Base-by-base conservation (phyloP, 2,113 vertebrate genomes). In the Herpetotheres cachinnans region DNA sequence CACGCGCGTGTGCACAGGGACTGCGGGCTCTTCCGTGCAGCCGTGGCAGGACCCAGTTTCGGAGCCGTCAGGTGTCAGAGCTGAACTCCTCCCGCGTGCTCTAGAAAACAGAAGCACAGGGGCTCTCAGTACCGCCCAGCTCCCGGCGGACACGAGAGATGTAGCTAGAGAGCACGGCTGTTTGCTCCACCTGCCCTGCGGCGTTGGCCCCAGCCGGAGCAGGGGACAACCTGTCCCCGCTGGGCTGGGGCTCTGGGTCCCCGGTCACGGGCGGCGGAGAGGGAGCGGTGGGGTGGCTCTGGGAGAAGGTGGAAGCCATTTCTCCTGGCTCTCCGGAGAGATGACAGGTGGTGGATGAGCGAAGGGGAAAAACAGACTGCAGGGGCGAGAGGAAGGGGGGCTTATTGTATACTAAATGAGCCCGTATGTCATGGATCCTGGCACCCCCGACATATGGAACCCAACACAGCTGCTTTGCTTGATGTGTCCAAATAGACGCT, bases 341-440 rank as follows among this genome's bases (percentile, higher is more conserved):
- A 76, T 82, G 97, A 62, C 97, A 97, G 97, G 93, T 97, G 97
- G 97, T 86, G 84, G 90, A 95, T 95, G 96, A 80, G 92, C 62
- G 16, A 27, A 76, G 92, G 91, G 93, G 70, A 44, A 49, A 70
- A 82, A 47, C 87, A 79, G 94, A 52, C 91, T 62, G 91, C 11
- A 54, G 82, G 80, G 92, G 20, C 0, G 36, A 62, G 93, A 40
- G 84, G 66, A 67, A 71, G 54, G 59, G 84, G 83, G 36, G 52
- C 54, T 66, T 24, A 74, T 62, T 86, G 93, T 79, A 69, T 86
- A 19, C 86, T 82, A 89, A 95, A 96, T 89, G 95, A 94, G 91
- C 85, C 96, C 87, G 92, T 96, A 91, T 97, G 96, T 95, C 92
- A 90, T 36, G 61, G 93, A 86, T 77, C 87, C 91, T 90, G 83